A percentile compares a stretch with the other conserved stretches of the same genome.
These are phyloP conservation scores for rabbit (Oryctolagus cuniculus) DNA, from an alignment of 2,113 vertebrate species.

Conservation along the genomic window mOryCun1.1 NC_091437.1:28075001-28075500, in stretches of 20 bases:
- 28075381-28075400: too few species aligned
- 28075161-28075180: constrained; percentile 34
- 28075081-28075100: constrained; percentile 43
- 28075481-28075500: too few species aligned
- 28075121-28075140: constrained; percentile 31
- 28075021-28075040: constrained; percentile 2
- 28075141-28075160: constrained; percentile 51
- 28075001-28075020: constrained; percentile 50
- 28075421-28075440: too few species aligned
- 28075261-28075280: too few species aligned
- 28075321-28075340: too few species aligned
- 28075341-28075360: too few species aligned
- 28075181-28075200: neutral
- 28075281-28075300: too few species aligned
- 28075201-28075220: neutral
- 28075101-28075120: constrained; percentile 43
- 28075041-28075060: constrained; percentile 8
- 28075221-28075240: constrained; percentile 46
- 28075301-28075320: too few species aligned
- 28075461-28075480: too few species aligned
- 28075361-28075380: too few species aligned
- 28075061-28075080: constrained; percentile 58
- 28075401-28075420: too few species aligned
- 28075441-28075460: too few species aligned
- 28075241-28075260: constrained; percentile 45